Base-by-base conservation (phyloP, 2,113 vertebrate genomes). In the Oreochromis niloticus region DNA sequence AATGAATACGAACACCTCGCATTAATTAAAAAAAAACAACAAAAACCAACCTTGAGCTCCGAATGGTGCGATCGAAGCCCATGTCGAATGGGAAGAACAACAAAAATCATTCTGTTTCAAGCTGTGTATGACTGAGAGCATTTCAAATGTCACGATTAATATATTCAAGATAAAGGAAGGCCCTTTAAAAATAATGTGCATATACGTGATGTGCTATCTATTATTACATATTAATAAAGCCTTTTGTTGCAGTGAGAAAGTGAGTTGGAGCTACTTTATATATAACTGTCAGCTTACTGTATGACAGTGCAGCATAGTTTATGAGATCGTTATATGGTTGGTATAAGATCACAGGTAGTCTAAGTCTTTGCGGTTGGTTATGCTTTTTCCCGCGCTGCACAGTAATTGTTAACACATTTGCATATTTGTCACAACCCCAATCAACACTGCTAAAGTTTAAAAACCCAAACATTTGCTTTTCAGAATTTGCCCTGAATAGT, bases 1-100 rank as follows among this genome's bases (percentile, higher is more conserved):
- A 94, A 95, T 97, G 96, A 96, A 97, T 96, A 95, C 95, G 95
- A 94, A 87, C 96, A 92, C 95, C 89, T 75, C 94, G 91, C 94
- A 71, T 86, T 85, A 14, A 71, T 71, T 71, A 6, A 71, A 71
- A 71, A 7, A 24, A 12, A 71, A 9, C n/a, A 24, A 12, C 39
- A 43, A 75, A 75, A 75, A 11, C 43, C 71, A 75, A 30, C 43
- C 71, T 48, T 19, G 14, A 73, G 22, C 22, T 75, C 24, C 1
- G 3, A 75, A 7, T 50, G 7, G 6, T 78, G 46, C 4, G 6
- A 52, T 50, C 46, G 32, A 52, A 52, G 27, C 6, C 2, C 43
- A 19, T 10, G 43, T 30, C 16, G 3, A 75, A 30, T 50, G 71
- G 68, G 41, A 75, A 48, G 24, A 75, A 30, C 12, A 73, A 27